Percentiles rank a stretch among this genome's conserved stretches.
Evolutionary conservation across 92 coral and sea anemone species (phyloP).

Genomic region (Pocillopora grandis): DNA sequence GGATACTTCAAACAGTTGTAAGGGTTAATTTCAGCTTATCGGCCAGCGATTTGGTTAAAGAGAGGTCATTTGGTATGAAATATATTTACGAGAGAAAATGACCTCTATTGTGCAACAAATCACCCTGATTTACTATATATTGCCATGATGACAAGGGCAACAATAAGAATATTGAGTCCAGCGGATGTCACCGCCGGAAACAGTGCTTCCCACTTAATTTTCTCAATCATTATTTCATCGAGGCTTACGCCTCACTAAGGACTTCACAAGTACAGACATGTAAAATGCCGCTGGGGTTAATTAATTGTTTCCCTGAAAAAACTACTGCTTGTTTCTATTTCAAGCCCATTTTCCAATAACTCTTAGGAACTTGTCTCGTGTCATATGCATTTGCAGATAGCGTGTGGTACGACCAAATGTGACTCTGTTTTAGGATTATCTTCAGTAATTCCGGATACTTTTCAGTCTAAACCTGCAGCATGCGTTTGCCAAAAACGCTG

Average conservation of each 20-base stretch:
- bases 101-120: neutral
- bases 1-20: neutral
- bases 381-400: neutral
- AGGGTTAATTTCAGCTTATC: neutral
- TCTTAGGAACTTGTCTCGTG: too few species aligned
- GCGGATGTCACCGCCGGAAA: constrained; percentile 23
- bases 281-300: neutral
- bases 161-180: neutral
- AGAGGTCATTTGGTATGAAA: neutral
- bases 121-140: constrained; percentile 1
- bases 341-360: too few species aligned
- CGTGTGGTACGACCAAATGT: neutral
- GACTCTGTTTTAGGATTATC: constrained; percentile 1
- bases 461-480: neutral
- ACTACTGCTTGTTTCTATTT: neutral
- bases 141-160: constrained; percentile 5
- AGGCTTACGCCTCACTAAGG: neutral
- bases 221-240: constrained; percentile 13
- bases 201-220: neutral
- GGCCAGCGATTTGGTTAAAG: neutral
- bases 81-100: neutral
- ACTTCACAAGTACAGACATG: neutral
- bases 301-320: neutral
- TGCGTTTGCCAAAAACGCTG: neutral
- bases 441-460: neutral